These are phyloP conservation scores for Triplophysa yarkandensis DNA, from an alignment of 2,797 vertebrate species.

Conservation along the genomic window DNA sequence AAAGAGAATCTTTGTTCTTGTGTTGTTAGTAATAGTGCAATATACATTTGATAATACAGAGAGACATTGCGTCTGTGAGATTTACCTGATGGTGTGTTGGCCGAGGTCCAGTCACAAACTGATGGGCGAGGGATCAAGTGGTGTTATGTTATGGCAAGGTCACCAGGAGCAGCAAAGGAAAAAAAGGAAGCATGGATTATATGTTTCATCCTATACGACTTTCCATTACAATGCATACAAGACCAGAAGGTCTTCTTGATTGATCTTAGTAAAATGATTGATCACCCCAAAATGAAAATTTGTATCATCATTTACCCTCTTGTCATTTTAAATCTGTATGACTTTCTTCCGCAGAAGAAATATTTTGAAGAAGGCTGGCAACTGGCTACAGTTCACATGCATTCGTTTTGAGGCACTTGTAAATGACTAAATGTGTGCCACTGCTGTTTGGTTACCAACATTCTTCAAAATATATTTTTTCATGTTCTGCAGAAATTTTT, in stretches of 20 bases:
- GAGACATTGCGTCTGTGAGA: neutral
- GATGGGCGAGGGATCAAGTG: constrained; percentile 67
- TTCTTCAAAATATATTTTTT: too few relatives aligned
- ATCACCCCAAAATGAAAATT: too few relatives aligned
- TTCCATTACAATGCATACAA: constrained; percentile 31
- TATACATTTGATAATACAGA: neutral
- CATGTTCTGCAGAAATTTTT: too few relatives aligned
- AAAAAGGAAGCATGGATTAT: constrained; percentile 48
- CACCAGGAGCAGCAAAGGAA: constrained; percentile 78
- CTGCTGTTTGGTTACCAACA: too few relatives aligned
- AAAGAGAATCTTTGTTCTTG: neutral
- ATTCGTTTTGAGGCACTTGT: too few relatives aligned
- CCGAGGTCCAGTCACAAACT: constrained; percentile 98
- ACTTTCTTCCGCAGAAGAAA: too few relatives aligned
- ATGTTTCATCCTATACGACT: constrained; percentile 59
- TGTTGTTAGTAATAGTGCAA: neutral
- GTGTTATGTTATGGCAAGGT: constrained; percentile 64
- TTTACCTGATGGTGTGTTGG: constrained; percentile 98
- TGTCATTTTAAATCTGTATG: too few relatives aligned
- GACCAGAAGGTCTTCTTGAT: constrained; percentile 15
- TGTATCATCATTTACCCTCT: too few relatives aligned
- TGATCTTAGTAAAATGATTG: constrained; percentile 17
- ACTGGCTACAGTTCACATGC: too few relatives aligned
- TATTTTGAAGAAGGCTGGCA: too few relatives aligned
- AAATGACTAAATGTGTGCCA: too few relatives aligned